Evolutionary conservation across 2,797 vertebrate species (phyloP), one percentile per base, ranked within the genome.

Genomic region (Peromyscus attwateri): DNA sequence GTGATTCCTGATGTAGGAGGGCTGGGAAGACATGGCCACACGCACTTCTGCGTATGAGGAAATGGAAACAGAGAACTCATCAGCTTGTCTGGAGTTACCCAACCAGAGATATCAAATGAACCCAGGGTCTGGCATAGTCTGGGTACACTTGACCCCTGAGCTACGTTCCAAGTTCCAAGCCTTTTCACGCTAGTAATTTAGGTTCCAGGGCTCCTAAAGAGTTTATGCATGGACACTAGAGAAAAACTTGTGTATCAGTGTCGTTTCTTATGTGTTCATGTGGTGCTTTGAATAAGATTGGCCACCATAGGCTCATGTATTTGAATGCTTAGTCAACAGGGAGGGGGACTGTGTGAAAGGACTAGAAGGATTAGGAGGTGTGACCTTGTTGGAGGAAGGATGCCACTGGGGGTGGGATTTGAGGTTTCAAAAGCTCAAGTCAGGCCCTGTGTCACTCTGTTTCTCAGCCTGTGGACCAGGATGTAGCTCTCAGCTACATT

Each of bases 121-220:
- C 11, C 34, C 25, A 29, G 27, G 66, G 34, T 21, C 37, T 75
- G 31, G 40, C n/a, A 6, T n/a, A 34, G n/a, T 34, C 27, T 64
- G 29, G 3, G 11, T 9, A 43, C 14, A 11, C 57, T 76, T 14
- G 62, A 66, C 57, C 46, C 43, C 68, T 34, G 21, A 57, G 29
- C n/a, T 66, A 1, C 31, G 17, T 5, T 9, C 7, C 55, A 43
- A 25, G 14, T 12, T n/a, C 43, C 31, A 82, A 64, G 19, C 85
- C 60, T 81, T 96, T 87, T 34, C 70, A 73, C 64, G 71, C 64
- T 73, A 87, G 43, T 49, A 37, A 71, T 92, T 90, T 79, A 85
- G 55, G 37, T 19, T 85, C 17, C 46, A 3, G 6, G 71, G 64
- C 13, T 84, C 23, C 60, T 75, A n/a, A 77, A 19, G 9, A 27